Conservation (phyloP, 1,140 invertebrate genomes). For the Drosophila cardini region DNA sequence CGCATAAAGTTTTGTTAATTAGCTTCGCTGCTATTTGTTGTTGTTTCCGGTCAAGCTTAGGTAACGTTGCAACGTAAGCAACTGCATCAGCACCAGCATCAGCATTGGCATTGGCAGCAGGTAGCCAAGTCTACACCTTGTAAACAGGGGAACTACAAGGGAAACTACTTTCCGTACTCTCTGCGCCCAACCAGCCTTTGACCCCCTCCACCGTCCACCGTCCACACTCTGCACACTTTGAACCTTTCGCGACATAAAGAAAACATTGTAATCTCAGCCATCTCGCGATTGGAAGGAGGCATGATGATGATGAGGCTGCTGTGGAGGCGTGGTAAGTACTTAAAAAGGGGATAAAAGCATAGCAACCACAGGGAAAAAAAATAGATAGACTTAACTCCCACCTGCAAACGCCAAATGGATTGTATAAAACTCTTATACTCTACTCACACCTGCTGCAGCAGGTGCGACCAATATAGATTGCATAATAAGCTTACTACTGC, state of each 20-base stretch:
- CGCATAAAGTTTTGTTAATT: not conserved
- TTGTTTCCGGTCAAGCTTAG: conserved; percentile 28
- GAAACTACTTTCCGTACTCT: too few relatives aligned
- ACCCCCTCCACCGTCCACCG: not conserved
- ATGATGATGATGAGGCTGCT: not conserved
- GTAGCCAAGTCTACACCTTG: not conserved
- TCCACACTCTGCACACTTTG: not conserved
- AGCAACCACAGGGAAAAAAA: conserved; percentile 24
- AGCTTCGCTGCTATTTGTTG: not conserved
- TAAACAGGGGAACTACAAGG: conserved; percentile 4
- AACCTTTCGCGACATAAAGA: conserved; percentile 6
- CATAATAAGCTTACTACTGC: not conserved
- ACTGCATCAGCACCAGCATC: not conserved
- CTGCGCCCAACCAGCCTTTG: too few relatives aligned
- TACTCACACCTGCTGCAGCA: not conserved
- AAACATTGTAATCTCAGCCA: conserved; percentile 31
- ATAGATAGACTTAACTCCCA: not conserved
- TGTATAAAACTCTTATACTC: not conserved
- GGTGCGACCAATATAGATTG: conserved; percentile 4
- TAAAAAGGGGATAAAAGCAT: conserved; percentile 11
- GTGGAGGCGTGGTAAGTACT: conserved; percentile 17
- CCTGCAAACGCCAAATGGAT: not conserved
- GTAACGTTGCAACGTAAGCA: conserved; percentile 14
- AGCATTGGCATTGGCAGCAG: not conserved
- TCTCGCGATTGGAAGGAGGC: not conserved